These are phyloP conservation scores for Cichlasoma orientale DNA, from an alignment of 2,797 vertebrate species.

Conservation along the genomic window DNA sequence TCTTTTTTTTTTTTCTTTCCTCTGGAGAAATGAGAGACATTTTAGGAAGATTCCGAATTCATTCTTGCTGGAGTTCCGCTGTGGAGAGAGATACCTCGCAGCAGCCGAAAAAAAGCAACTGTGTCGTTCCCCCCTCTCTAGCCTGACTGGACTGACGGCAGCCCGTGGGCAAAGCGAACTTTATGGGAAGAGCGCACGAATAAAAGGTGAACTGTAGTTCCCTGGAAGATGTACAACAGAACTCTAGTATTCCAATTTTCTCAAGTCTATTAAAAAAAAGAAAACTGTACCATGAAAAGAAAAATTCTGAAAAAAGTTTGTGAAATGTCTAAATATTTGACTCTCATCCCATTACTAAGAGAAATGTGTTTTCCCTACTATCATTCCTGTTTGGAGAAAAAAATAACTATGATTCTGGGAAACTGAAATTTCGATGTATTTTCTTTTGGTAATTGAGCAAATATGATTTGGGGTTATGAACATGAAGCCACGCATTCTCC, in stretches of 20 bases:
- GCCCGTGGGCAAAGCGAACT: constrained; percentile 68
- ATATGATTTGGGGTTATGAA: constrained; percentile 76
- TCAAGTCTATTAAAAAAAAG: constrained; percentile 81
- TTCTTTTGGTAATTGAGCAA: constrained; percentile 71
- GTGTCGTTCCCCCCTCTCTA: constrained; percentile 57
- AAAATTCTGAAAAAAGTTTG: constrained; percentile 83
- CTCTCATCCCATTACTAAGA: constrained; percentile 83
- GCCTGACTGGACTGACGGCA: constrained; percentile 70
- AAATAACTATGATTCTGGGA: constrained; percentile 72
- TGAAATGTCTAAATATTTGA: constrained; percentile 91
- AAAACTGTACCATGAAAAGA: constrained; percentile 82
- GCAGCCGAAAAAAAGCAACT: constrained; percentile 56
- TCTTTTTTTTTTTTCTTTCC: constrained; percentile 39
- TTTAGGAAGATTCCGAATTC: constrained; percentile 60
- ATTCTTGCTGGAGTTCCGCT: constrained; percentile 65
- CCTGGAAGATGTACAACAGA: constrained; percentile 76
- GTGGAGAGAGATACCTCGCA: constrained; percentile 59
- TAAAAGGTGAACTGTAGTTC: constrained; percentile 61
- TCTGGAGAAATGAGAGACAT: constrained; percentile 70
- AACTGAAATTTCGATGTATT: constrained; percentile 74
- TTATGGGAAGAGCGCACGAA: constrained; percentile 65
- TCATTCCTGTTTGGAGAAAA: constrained; percentile 77
- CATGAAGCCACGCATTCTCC: constrained; percentile 49
- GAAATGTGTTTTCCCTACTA: constrained; percentile 81
- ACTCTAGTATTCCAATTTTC: constrained; percentile 86